Percentiles rank a stretch among this genome's conserved stretches.
phyloP scores from a whole-genome alignment of 2,888 invertebrate species.

The Cheiracanthium punctorium region DNA sequence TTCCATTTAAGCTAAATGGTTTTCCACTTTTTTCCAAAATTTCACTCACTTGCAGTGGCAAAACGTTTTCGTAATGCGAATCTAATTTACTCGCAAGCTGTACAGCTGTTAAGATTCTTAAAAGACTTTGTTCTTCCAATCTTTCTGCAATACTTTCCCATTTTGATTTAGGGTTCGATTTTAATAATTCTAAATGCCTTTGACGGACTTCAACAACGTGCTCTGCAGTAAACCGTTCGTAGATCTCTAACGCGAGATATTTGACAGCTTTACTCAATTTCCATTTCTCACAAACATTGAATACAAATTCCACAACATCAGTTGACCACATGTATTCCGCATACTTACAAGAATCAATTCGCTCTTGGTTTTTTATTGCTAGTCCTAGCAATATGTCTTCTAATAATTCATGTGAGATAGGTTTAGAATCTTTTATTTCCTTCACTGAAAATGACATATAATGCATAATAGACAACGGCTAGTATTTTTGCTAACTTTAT shows the following conservation, averaged over 20 bases:
- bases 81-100: conserved; percentile 51
- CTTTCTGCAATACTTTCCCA: conserved; percentile 50
- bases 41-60: conserved; percentile 26
- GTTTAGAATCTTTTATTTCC: conserved; percentile 15
- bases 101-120: conserved; percentile 41
- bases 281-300: conserved; percentile 31
- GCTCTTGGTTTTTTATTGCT: conserved; percentile 31
- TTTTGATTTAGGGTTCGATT: conserved; percentile 4
- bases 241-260: conserved; percentile 50
- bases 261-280: conserved; percentile 25
- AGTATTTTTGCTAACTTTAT: too few species aligned
- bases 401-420: conserved; percentile 41
- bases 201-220: conserved; percentile 38
- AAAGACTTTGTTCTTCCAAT: conserved; percentile 35
- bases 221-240: conserved; percentile 41
- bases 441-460: conserved; percentile 19
- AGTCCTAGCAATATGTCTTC: conserved; percentile 51
- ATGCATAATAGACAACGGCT: not conserved
- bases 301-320: conserved; percentile 36
- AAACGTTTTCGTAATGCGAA: conserved; percentile 46
- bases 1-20: conserved; percentile 17
- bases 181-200: conserved; percentile 7
- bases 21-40: conserved; percentile 33
- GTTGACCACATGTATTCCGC: conserved; percentile 45
- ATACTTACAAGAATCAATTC: conserved; percentile 26